These are phyloP conservation scores for Apamea crenata DNA, from an alignment of 2,888 invertebrate genomes.

Conservation along the genomic window DNA sequence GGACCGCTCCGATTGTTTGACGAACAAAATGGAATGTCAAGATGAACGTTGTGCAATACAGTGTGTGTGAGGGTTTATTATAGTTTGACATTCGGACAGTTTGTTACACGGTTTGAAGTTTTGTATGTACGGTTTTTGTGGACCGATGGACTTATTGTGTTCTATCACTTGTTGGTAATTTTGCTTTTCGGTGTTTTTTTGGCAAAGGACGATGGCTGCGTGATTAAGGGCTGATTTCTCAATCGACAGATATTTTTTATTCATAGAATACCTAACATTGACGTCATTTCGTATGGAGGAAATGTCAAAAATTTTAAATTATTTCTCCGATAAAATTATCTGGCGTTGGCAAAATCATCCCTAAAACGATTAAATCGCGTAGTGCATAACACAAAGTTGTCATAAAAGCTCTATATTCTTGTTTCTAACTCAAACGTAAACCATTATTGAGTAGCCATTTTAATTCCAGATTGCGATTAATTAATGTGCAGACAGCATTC, in stretches of 20 bases:
- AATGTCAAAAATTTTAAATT: no score
- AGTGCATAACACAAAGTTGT: not conserved
- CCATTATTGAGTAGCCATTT: conserved; percentile 31
- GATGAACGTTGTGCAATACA: conserved; percentile 85
- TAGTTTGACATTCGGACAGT: conserved; percentile 83
- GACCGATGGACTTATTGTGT: conserved; percentile 71
- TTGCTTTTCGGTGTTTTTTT: not conserved
- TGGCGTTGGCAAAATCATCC: no score
- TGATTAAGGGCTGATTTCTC: not conserved
- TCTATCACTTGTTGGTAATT: not conserved
- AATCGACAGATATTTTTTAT: no score
- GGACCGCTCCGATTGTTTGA: conserved; percentile 80
- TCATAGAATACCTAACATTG: no score
- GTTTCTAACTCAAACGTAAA: not conserved
- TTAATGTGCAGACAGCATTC: conserved; percentile 27
- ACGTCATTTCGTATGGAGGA: no score
- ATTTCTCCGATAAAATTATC: no score
- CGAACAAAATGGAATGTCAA: conserved; percentile 89
- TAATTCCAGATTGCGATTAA: conserved; percentile 37
- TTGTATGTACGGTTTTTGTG: conserved; percentile 71
- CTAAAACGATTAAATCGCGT: not conserved
- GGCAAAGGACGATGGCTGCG: not conserved
- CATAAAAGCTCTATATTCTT: not conserved
- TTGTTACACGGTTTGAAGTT: conserved; percentile 79
- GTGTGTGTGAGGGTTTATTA: conserved; percentile 63